Base-by-base conservation (phyloP, 1,140 invertebrate genomes). In the Ceratosolen solmsi region DNA sequence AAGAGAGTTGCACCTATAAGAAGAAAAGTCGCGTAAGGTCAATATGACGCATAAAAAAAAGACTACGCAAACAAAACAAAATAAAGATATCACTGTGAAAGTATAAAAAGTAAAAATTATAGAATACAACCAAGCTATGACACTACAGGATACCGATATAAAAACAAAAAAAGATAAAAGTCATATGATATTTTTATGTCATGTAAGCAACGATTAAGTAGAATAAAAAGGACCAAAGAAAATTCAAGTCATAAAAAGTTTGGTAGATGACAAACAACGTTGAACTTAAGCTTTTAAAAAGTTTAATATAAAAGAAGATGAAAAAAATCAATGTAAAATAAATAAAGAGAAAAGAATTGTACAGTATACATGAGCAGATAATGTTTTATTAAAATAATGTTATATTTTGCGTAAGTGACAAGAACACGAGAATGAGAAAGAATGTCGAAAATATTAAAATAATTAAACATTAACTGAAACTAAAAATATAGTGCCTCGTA, bases 81-180 rank as follows among this genome's bases (percentile, higher is more conserved):
- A 70, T 54, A 79, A 75, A 73, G 51, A 20, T 70, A 46, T 72
- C 54, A 73, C 54, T 72, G n/a, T n/a, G 51, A 49, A 65, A 51
- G 56, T n/a, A 25, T n/a, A 74, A 76, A 41, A 75, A 76, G 22
- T 76, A n/a, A 76, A 76, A 74, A 76, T 22, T 76, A 63, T 46
- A 60, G 27, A 72, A 33, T 20, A 72, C 41, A 72, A 72, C 30
- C n/a, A n/a, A n/a, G 46, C n/a, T 7, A 17, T 5, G n/a, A 51
- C 2, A 54, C 30, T 51, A 27, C 25, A 15, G 11, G 4, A 51
- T 49, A 54, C 20, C 3, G 2, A 54, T 54, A 54, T 3, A 41
- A 60, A 27, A n/a, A n/a, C 7, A 13, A 41, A 46, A 65, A 65
- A 36, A 22, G 72, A 36, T 4, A 22, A 13, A 54, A 25, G 70